Evolutionary conservation across 1,140 invertebrate genomes (phyloP).

Genomic region (Semibalanus balanoides): DNA sequence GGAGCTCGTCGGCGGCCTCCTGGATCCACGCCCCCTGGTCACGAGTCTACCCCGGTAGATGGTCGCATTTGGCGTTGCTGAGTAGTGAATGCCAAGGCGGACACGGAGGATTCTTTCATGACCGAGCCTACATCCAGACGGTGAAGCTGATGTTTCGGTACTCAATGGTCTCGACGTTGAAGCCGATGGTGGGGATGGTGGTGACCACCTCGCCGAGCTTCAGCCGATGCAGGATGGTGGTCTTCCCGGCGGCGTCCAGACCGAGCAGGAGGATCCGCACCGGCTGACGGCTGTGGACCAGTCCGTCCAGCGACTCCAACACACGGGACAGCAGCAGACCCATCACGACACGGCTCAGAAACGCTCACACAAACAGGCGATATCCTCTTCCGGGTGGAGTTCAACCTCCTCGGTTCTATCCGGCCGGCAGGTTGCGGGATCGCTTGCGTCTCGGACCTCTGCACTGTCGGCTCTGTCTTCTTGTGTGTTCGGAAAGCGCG

Average conservation of each 20-base stretch:
- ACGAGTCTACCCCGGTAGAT: slow-evolving; percentile 26
- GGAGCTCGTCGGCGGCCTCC: slow-evolving; percentile 24
- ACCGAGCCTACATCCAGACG: slow-evolving; percentile 38
- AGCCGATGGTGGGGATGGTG: slow-evolving; percentile 45
- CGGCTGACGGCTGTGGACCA: not conserved
- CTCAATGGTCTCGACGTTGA: slow-evolving; percentile 32
- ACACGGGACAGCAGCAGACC: not conserved
- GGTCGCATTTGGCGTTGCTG: slow-evolving; percentile 41
- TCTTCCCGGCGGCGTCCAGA: slow-evolving; percentile 45
- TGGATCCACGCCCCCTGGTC: slow-evolving; percentile 21
- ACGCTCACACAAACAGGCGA: too few relatives aligned
- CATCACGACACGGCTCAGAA: not conserved
- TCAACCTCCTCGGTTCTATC: too few relatives aligned
- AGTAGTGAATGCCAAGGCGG: slow-evolving; percentile 46
- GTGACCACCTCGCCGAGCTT: slow-evolving; percentile 47
- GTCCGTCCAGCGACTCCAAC: not conserved
- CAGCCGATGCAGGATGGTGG: slow-evolving; percentile 45
- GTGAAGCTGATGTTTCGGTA: slow-evolving; percentile 36
- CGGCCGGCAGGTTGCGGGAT: not conserved
- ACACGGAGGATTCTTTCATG: slow-evolving; percentile 30
- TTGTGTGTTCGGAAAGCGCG: not conserved
- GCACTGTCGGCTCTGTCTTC: not conserved
- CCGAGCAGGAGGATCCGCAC: slow-evolving; percentile 26
- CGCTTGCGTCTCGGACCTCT: not conserved
- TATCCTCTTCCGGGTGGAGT: too few relatives aligned